These are phyloP conservation scores for Eutrigla gurnardus DNA, from an alignment of 2,797 vertebrate genomes.

Conservation along the genomic window DNA sequence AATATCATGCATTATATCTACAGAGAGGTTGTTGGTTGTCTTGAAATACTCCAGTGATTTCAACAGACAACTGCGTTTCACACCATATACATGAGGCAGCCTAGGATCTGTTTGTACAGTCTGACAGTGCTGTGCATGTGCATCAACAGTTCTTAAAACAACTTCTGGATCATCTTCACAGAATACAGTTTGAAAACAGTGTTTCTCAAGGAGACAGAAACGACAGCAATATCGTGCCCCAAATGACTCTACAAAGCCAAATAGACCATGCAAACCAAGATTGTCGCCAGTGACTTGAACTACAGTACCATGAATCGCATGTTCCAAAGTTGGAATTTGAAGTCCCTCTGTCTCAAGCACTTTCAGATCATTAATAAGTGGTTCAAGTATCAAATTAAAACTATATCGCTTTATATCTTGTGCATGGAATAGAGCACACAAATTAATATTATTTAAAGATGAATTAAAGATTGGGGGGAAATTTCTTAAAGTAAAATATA, in stretches of 20 bases:
- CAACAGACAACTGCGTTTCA: constrained; percentile 33
- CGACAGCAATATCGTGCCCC: constrained; percentile 41
- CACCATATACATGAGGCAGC: constrained; percentile 40
- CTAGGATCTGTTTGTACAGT: constrained; percentile 42
- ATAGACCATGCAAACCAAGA: constrained; percentile 13
- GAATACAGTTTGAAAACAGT: constrained; percentile 41
- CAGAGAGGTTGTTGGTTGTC: constrained; percentile 2
- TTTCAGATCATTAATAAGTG: constrained; percentile 14
- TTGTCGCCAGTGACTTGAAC: constrained; percentile 50
- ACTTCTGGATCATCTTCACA: constrained; percentile 24
- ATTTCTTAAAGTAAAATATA: constrained; percentile 18
- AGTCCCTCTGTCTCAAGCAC: constrained; percentile 45
- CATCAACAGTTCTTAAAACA: not conserved
- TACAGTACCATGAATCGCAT: constrained; percentile 25
- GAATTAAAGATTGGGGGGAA: constrained; percentile 11
- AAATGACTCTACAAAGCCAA: constrained; percentile 60
- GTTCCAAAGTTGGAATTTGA: constrained; percentile 16
- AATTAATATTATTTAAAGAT: constrained; percentile 2
- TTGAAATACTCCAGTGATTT: constrained; percentile 43
- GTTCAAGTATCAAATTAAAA: constrained; percentile 11
- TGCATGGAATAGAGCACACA: constrained; percentile 49
- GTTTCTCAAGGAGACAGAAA: constrained; percentile 45
- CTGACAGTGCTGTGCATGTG: constrained; percentile 29
- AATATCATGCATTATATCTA: constrained; percentile 41
- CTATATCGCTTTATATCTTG: constrained; percentile 42